These are phyloP conservation scores for Phaenicophaeus curvirostris DNA, from an alignment of 2,797 vertebrate species.

Conservation along the genomic window DNA sequence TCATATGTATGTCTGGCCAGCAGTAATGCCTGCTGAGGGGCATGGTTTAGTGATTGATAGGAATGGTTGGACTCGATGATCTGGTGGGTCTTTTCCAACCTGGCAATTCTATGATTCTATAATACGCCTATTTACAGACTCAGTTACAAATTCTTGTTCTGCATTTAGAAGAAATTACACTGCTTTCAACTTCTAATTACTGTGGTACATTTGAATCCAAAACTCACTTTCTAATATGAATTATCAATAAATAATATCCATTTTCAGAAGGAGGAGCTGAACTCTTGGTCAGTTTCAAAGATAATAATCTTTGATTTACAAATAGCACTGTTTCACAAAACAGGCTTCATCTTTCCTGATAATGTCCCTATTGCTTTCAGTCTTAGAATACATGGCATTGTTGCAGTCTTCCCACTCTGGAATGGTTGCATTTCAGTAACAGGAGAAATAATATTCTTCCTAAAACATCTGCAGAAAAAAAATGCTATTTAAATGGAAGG, in stretches of 20 bases:
- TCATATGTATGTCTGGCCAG: not conserved
- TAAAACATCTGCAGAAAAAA: not conserved
- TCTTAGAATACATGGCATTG: not conserved
- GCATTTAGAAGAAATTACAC: not conserved
- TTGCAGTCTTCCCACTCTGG: not conserved
- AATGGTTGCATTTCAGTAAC: not conserved
- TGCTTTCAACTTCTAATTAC: not conserved
- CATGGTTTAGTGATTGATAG: no score
- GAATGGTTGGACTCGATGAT: no score
- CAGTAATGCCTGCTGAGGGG: no score
- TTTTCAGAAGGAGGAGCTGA: conserved; percentile 14
- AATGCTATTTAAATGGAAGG: not conserved
- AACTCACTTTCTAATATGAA: not conserved
- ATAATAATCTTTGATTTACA: not conserved
- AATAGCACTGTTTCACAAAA: not conserved
- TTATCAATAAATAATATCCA: not conserved
- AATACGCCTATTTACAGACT: not conserved
- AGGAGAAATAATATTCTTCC: not conserved
- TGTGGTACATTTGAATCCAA: not conserved
- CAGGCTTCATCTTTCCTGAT: not conserved
- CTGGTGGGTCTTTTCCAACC: no score
- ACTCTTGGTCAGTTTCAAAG: not conserved
- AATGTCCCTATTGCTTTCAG: not conserved
- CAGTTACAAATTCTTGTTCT: not conserved
- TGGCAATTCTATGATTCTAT: no score